These are phyloP conservation scores for Ceratitis capitata DNA, from an alignment of 1,140 invertebrate genomes.

Conservation along the genomic window DNA sequence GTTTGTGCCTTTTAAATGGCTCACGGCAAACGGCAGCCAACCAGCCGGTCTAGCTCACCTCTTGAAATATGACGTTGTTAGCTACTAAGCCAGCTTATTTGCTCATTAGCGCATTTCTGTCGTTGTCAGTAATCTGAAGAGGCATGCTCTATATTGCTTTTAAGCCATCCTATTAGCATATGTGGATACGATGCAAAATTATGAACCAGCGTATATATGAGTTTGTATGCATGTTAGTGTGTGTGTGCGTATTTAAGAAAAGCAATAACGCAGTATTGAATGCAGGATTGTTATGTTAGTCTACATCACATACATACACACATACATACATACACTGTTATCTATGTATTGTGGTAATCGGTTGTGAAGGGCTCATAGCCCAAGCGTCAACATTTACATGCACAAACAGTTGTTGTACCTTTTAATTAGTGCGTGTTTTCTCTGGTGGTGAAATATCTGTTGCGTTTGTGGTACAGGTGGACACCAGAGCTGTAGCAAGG, in stretches of 20 bases:
- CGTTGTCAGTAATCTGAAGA: constrained; percentile 2
- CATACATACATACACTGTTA: no score
- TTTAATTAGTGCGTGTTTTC: not conserved
- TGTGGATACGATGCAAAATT: not conserved
- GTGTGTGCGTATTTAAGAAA: not conserved
- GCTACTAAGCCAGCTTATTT: not conserved
- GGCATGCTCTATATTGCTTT: not conserved
- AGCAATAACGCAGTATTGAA: not conserved
- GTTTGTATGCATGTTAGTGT: not conserved
- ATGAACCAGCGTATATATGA: no score
- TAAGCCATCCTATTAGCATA: not conserved
- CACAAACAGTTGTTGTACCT: not conserved
- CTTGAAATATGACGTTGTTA: not conserved
- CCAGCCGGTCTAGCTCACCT: not conserved
- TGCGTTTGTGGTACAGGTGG: not conserved
- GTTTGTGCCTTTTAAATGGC: no score
- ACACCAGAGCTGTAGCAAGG: no score
- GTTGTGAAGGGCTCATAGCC: not conserved
- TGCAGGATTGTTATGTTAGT: not conserved
- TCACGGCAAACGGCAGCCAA: no score
- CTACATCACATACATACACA: no score
- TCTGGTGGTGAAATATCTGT: not conserved
- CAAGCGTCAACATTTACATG: not conserved
- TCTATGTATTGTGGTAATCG: not conserved
- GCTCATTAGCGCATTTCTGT: constrained; percentile 12